Conservation (phyloP, 1,140 invertebrate genomes). For the Listronotus bonariensis region DNA sequence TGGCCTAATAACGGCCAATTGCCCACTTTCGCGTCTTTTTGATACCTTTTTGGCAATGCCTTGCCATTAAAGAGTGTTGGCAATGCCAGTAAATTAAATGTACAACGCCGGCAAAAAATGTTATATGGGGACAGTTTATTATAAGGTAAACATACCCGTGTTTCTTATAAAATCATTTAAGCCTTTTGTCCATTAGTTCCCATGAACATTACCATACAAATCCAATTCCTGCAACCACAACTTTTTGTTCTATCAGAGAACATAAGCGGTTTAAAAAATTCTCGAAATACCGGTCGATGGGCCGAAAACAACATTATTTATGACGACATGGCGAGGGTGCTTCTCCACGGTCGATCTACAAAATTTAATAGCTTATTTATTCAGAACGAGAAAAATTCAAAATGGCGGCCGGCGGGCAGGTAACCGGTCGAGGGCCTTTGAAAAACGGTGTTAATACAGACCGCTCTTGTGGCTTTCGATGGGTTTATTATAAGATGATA, state of each 20-base stretch:
- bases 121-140: too few relatives aligned
- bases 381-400: slow-evolving; percentile 56
- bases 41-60: too few relatives aligned
- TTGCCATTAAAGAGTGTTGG: too few relatives aligned
- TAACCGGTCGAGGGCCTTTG: slow-evolving; percentile 42
- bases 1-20: too few relatives aligned
- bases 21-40: too few relatives aligned
- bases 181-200: too few relatives aligned
- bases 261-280: slow-evolving; percentile 1
- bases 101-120: too few relatives aligned
- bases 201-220: too few relatives aligned
- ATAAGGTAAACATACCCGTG: too few relatives aligned
- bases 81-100: too few relatives aligned
- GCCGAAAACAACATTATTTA: slow-evolving; percentile 55
- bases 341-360: slow-evolving; percentile 48
- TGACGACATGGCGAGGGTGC: slow-evolving; percentile 41
- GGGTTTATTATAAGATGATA: slow-evolving; percentile 32
- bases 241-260: not conserved
- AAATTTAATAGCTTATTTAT: slow-evolving; percentile 58
- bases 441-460: slow-evolving; percentile 32
- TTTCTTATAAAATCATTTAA: too few relatives aligned
- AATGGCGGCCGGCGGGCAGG: slow-evolving; percentile 51
- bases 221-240: too few relatives aligned
- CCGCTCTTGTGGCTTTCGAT: slow-evolving; percentile 22
- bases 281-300: slow-evolving; percentile 1